A percentile compares a stretch with the other conserved stretches of the same genome.
Conservation (phyloP, 1,140 invertebrate genomes). For the Dreissena polymorpha region DNA sequence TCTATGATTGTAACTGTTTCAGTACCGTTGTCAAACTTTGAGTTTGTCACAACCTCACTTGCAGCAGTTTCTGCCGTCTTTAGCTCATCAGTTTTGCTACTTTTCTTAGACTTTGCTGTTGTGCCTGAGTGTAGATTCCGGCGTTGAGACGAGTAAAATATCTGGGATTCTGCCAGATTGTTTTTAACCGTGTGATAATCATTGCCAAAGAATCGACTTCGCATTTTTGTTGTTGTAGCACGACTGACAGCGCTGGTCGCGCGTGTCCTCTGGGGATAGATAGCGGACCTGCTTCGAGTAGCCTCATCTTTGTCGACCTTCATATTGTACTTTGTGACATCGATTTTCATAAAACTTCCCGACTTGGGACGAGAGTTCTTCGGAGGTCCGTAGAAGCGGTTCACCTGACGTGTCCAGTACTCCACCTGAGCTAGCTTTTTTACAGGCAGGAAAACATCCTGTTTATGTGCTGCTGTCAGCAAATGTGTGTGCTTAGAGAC, state of each 20-base stretch:
- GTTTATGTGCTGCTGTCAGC: background rate
- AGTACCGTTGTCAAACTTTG: slow-evolving; percentile 13
- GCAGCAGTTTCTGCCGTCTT: background rate
- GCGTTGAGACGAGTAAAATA: slow-evolving; percentile 44
- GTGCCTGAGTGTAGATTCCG: slow-evolving; percentile 16
- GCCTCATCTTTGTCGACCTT: slow-evolving; percentile 30
- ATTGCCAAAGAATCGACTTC: slow-evolving; percentile 29
- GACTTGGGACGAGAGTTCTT: slow-evolving; percentile 21
- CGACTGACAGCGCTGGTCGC: slow-evolving; percentile 15
- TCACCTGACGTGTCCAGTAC: slow-evolving; percentile 44
- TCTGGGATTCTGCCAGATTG: slow-evolving; percentile 34
- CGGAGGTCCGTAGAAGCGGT: slow-evolving; percentile 30
- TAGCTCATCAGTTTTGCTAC: background rate
- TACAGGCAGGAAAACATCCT: slow-evolving; percentile 13
- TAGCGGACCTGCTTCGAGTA: slow-evolving; percentile 30
- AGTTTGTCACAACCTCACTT: slow-evolving; percentile 9
- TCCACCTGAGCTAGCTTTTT: slow-evolving; percentile 48
- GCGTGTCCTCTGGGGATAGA: slow-evolving; percentile 9
- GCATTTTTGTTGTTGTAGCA: background rate
- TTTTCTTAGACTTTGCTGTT: slow-evolving; percentile 32
- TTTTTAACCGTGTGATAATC: slow-evolving; percentile 48
- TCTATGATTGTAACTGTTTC: slow-evolving; percentile 12
- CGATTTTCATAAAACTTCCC: slow-evolving; percentile 52
- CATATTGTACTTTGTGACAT: slow-evolving; percentile 52
- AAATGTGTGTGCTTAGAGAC: slow-evolving; percentile 1